Evolutionary conservation across 2,113 vertebrate genomes (phyloP).

Genomic region (Uria aalge): DNA sequence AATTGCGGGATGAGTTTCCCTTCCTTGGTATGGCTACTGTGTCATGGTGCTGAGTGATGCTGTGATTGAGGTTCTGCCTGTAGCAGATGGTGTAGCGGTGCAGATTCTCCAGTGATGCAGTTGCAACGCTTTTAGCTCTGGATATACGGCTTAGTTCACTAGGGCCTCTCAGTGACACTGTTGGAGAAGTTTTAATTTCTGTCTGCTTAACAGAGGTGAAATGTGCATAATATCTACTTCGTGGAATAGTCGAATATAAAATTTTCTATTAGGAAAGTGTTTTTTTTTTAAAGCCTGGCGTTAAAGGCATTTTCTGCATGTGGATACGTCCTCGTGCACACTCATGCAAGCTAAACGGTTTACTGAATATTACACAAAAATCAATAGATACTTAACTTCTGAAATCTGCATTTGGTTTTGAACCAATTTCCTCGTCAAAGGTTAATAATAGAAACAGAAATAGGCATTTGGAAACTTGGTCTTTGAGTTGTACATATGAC

Average conservation of each 20-base stretch:
- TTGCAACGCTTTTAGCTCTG: not conserved
- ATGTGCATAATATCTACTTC: not conserved
- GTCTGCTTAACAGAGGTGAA: not conserved
- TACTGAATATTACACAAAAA: not conserved
- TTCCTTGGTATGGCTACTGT: not conserved
- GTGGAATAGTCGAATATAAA: not conserved
- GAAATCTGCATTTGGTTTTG: not conserved
- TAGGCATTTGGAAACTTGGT: not conserved
- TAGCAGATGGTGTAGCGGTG: not conserved
- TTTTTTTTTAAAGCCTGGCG: not conserved
- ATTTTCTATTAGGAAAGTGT: not conserved
- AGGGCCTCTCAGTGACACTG: not conserved
- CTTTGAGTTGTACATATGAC: not conserved
- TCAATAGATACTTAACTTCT: not conserved
- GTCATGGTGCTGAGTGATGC: not conserved
- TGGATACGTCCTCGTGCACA: fast-evolving
- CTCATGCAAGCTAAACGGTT: not conserved
- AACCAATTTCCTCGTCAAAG: not conserved
- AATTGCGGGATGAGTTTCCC: not conserved
- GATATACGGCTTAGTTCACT: not conserved
- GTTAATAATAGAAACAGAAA: not conserved
- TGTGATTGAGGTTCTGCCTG: not conserved
- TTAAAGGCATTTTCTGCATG: not conserved
- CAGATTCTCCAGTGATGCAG: not conserved
- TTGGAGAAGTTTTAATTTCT: not conserved